phyloP scores from a whole-genome alignment of 2,797 vertebrate species.

The Sebastes itinus region DNA sequence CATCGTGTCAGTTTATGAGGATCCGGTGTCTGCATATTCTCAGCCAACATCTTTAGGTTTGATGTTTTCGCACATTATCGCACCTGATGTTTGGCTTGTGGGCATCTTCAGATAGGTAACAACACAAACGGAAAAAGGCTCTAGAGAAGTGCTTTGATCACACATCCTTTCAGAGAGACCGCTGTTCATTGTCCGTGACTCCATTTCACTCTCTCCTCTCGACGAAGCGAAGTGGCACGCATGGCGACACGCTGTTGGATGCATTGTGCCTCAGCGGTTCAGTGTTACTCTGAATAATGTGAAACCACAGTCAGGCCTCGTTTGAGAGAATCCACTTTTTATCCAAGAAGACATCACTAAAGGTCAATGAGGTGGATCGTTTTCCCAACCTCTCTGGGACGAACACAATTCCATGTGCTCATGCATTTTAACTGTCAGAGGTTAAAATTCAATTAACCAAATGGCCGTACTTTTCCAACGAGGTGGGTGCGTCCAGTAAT shows the following conservation, averaged over 20 bases:
- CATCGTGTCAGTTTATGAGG: conserved; percentile 59
- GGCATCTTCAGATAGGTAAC: conserved; percentile 47
- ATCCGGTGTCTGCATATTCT: conserved; percentile 52
- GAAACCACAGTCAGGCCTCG: conserved; percentile 46
- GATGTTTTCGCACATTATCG: conserved; percentile 52
- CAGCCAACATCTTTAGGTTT: conserved; percentile 38
- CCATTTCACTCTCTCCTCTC: conserved; percentile 50
- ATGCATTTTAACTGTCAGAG: conserved; percentile 39
- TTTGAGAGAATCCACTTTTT: conserved; percentile 45
- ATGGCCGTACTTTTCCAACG: conserved; percentile 26
- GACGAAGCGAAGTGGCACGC: conserved; percentile 10
- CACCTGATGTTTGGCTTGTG: conserved; percentile 59
- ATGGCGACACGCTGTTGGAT: conserved; percentile 11
- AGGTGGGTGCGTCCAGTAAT: conserved; percentile 23
- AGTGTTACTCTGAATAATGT: conserved; percentile 31
- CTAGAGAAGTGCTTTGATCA: conserved; percentile 61
- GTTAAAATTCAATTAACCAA: conserved; percentile 50
- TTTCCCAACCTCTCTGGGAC: conserved; percentile 38
- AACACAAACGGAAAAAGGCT: conserved; percentile 38
- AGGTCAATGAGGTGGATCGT: conserved; percentile 50
- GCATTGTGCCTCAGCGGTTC: neutral
- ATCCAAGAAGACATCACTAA: conserved; percentile 41
- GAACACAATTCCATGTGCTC: conserved; percentile 38
- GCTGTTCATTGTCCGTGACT: conserved; percentile 42
- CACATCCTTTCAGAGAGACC: conserved; percentile 21